phyloP scores from a whole-genome alignment of 2,797 vertebrate genomes.

The Sebastes itinus region DNA sequence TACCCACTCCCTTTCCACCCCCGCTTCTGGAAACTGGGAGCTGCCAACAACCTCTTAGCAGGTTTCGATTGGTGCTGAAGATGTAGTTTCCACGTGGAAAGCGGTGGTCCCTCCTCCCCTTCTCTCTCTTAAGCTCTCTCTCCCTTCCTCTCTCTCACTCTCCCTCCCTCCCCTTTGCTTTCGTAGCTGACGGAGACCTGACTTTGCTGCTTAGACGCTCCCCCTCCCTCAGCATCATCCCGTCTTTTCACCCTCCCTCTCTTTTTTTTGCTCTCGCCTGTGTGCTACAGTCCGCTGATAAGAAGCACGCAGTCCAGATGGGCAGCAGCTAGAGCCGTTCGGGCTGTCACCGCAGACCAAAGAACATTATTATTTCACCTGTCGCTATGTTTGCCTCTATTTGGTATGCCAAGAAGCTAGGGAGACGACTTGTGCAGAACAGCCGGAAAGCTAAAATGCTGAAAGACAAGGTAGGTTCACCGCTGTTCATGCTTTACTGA shows the following conservation, averaged over 20 bases:
- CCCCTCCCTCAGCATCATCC: constrained; percentile 51
- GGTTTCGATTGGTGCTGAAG: constrained; percentile 80
- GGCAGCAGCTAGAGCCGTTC: constrained; percentile 72
- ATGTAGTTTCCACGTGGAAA: constrained; percentile 69
- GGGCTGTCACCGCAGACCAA: constrained; percentile 61
- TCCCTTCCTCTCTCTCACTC: constrained; percentile 20
- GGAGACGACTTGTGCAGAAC: constrained; percentile 94
- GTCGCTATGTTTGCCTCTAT: constrained; percentile 94
- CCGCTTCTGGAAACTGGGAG: constrained; percentile 57
- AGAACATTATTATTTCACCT: constrained; percentile 67
- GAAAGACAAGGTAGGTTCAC: constrained; percentile 90
- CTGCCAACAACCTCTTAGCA: constrained; percentile 82
- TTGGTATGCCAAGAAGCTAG: constrained; percentile 98
- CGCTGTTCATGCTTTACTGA: constrained; percentile 1
- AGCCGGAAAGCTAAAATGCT: constrained; percentile 93
- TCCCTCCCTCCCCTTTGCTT: constrained; percentile 37
- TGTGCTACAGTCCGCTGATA: constrained; percentile 44
- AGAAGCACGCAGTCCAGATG: constrained; percentile 57
- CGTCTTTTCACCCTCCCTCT: constrained; percentile 18
- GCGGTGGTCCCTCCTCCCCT: constrained; percentile 29
- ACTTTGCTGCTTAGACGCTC: constrained; percentile 53
- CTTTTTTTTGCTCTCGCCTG: constrained; percentile 29
- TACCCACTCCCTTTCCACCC: constrained; percentile 6
- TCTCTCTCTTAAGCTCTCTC: constrained; percentile 39
- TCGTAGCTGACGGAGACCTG: constrained; percentile 49